Percentiles rank a stretch among this genome's conserved stretches.
phyloP scores from a whole-genome alignment of 2,797 vertebrate genomes.

The Brachymystax lenok region DNA sequence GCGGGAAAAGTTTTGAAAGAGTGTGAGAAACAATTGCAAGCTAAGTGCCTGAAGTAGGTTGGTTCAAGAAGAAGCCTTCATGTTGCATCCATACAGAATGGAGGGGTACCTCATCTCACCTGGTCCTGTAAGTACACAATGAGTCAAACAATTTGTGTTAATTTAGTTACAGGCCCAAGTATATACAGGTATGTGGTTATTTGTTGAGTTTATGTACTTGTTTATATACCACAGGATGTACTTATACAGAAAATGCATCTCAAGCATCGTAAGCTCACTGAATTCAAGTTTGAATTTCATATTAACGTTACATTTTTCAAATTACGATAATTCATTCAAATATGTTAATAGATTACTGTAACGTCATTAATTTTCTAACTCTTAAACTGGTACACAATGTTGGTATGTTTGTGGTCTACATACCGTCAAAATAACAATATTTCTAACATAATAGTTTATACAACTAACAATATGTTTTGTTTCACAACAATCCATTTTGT shows the following conservation, averaged over 20 bases:
- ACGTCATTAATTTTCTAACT: background rate
- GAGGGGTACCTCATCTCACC: conserved; percentile 96
- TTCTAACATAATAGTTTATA: background rate
- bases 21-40: conserved; percentile 68
- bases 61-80: conserved; percentile 79
- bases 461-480: background rate
- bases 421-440: background rate
- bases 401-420: background rate
- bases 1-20: conserved; percentile 81
- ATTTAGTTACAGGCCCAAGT: background rate
- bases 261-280: background rate
- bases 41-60: conserved; percentile 49
- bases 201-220: background rate
- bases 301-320: background rate
- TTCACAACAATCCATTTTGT: background rate
- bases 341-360: background rate
- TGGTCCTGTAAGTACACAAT: conserved; percentile 82
- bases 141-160: background rate
- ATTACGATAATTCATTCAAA: background rate
- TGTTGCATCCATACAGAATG: conserved; percentile 99
- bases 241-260: background rate
- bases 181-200: background rate
- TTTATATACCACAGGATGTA: background rate
- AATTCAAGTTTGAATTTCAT: background rate
- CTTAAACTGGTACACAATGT: background rate